Conservation (phyloP, 2,797 vertebrate genomes). For the Loris lydekkerianus region DNA sequence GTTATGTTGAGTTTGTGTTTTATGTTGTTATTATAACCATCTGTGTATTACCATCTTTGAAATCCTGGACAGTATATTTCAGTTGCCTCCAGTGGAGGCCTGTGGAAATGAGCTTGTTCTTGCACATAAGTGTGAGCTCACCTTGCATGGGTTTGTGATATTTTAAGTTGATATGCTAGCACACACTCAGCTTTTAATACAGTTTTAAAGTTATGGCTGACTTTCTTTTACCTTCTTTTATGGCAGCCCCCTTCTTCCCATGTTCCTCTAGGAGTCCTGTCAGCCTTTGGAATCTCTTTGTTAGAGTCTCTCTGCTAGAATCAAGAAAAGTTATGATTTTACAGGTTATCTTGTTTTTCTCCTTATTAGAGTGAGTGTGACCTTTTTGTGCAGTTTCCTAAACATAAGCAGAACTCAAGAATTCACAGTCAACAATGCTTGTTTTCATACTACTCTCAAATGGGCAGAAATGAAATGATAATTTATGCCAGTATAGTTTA, state of each 20-base stretch:
- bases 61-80: background rate
- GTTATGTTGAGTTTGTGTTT: background rate
- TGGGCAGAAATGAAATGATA: background rate
- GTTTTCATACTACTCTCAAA: background rate
- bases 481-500: background rate
- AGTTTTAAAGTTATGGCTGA: background rate
- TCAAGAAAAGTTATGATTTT: background rate
- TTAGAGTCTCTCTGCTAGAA: background rate
- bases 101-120: background rate
- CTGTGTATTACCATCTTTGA: background rate
- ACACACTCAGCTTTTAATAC: background rate
- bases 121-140: background rate
- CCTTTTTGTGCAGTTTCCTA: background rate
- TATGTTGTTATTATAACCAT: background rate
- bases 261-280: background rate
- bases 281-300: background rate
- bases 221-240: background rate
- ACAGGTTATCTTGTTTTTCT: background rate
- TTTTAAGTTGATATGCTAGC: background rate
- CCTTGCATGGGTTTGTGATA: background rate
- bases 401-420: background rate
- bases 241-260: too few relatives aligned
- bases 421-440: background rate
- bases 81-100: too few relatives aligned
- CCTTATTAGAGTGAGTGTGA: background rate